Base-by-base conservation (phyloP, 2,113 vertebrate species). In the Steatornis caripensis region DNA sequence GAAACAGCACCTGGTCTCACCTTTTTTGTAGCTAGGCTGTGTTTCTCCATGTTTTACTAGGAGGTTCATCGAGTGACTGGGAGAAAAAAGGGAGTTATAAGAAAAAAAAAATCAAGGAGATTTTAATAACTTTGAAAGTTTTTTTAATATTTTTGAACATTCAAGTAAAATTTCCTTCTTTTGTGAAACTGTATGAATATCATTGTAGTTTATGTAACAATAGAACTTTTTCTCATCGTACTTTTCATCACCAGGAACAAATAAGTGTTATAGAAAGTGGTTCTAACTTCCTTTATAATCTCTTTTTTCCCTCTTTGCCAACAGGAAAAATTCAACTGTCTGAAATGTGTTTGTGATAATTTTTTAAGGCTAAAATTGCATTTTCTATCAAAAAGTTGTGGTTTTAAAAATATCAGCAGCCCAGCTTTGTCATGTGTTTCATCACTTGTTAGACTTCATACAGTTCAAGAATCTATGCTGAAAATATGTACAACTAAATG, bases 1-100 rank as follows among this genome's bases (percentile, higher is more conserved):
- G 83, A 89, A 81, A 51, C 51, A 87, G 64, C 89, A 90, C 76
- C 83, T 95, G 86, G 26, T 81, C 37, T 90, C 20, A 49, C 10
- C 34, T 78, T 87, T 90, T 89, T 84, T 95, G 5, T 70, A 62
- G 34, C 43, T 58, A 51, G 37, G 5, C 20, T 84, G 23, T 39
- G 22, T 77, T 90, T 76, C 14, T 77, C 37, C 3, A 0, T 79
- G 43, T 74, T 89, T 89, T 62, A n/a, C 62, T 70, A 89, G 51
- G 69, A 85, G 5, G 8, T 81, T 71, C 77, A 11, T 24, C 81
- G 46, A 39, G 89, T 89, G 71, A 5, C 12, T 81, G n/a, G 5
- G 23, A 69, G 9, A 37, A 37, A 68, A 89, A 86, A 88, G 1
- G 5, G 5, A 76, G 4, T 27, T 57, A 3, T 37, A 12, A 41